Percentiles rank a stretch among this genome's conserved stretches.
phyloP scores from a whole-genome alignment of 1,140 invertebrate species.

The Wiebesia pumilae region DNA sequence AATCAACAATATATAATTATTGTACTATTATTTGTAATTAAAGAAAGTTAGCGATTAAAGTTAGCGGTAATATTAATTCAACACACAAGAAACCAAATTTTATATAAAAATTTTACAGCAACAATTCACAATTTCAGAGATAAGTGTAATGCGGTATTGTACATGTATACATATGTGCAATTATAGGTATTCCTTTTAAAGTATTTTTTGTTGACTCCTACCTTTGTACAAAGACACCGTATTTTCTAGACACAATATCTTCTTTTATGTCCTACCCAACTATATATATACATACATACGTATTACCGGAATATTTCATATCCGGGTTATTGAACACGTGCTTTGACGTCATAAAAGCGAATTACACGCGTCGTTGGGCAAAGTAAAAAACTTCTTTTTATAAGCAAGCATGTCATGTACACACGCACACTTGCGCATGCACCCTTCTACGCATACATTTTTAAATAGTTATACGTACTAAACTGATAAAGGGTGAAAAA shows the following conservation, averaged over 20 bases:
- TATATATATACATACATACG: conserved; percentile 48
- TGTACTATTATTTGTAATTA: background rate
- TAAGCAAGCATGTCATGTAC: background rate
- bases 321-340: conserved; percentile 62
- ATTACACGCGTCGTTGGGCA: conserved; percentile 70
- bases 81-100: background rate
- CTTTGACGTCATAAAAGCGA: conserved; percentile 71
- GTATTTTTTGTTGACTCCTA: background rate
- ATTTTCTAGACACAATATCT: conserved; percentile 4
- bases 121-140: background rate
- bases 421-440: background rate
- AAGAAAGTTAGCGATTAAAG: background rate
- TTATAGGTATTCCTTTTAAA: background rate
- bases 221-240: background rate
- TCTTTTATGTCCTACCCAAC: conserved; percentile 15
- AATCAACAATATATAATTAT: background rate
- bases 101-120: background rate
- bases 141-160: no score
- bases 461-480: background rate
- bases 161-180: no score
- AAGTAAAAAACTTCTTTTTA: conserved; percentile 63
- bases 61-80: background rate
- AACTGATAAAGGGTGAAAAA: background rate
- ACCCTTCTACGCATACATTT: background rate
- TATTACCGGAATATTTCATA: conserved; percentile 50